Percentiles rank a stretch among this genome's conserved stretches.
Evolutionary conservation across 1,140 invertebrate genomes (phyloP).

Genomic region (Aphaenogaster rudis): DNA sequence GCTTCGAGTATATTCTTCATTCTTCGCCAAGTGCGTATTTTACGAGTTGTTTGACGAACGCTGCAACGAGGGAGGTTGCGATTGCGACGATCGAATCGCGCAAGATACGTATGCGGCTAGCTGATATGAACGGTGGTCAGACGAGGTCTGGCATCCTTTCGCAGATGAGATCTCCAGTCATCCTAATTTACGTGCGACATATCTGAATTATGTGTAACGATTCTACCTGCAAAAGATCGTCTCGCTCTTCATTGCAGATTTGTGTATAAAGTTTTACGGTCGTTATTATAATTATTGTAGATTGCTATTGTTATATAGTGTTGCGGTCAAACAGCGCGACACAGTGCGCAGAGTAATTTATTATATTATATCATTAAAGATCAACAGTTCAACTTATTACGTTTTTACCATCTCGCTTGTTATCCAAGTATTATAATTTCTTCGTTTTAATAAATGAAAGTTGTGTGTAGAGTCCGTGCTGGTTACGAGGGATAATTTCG

Average conservation of each 20-base stretch:
- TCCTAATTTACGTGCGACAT: slow-evolving; percentile 35
- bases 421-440: slow-evolving; percentile 13
- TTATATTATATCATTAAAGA: slow-evolving; percentile 37
- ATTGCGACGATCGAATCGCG: not conserved
- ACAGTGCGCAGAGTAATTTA: slow-evolving; percentile 48
- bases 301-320: slow-evolving; percentile 35
- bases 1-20: slow-evolving; percentile 15
- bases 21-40: not conserved
- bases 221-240: slow-evolving; percentile 4
- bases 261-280: slow-evolving; percentile 48
- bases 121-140: not conserved
- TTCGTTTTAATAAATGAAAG: slow-evolving; percentile 10
- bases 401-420: slow-evolving; percentile 9
- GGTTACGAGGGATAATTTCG: not conserved
- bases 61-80: slow-evolving; percentile 4
- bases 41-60: slow-evolving; percentile 9
- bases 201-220: slow-evolving; percentile 33
- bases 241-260: not conserved
- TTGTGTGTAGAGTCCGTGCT: not conserved
- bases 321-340: slow-evolving; percentile 6
- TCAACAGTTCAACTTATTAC: slow-evolving; percentile 19
- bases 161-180: slow-evolving; percentile 42
- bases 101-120: slow-evolving; percentile 6
- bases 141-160: not conserved
- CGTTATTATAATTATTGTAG: slow-evolving; percentile 54